Percentiles rank a stretch among this genome's conserved stretches.
phyloP scores from a whole-genome alignment of 2,797 vertebrate genomes.

The Karalla daura region DNA sequence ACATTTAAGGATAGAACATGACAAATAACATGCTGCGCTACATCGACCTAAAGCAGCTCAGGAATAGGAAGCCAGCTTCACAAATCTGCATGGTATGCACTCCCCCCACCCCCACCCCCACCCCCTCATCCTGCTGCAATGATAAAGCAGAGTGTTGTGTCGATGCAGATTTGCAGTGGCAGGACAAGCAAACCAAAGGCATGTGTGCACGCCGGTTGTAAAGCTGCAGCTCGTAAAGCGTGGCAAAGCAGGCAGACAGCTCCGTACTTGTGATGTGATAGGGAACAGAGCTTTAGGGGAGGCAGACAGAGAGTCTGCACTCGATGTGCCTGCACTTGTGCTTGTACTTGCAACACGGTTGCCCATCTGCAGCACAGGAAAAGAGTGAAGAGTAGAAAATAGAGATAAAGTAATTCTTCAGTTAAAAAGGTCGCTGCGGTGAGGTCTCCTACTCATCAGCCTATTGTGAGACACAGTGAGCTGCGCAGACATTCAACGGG shows the following conservation, averaged over 20 bases:
- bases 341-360: slow-evolving; percentile 89
- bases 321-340: slow-evolving; percentile 86
- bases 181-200: slow-evolving; percentile 22
- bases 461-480: background rate
- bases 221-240: slow-evolving; percentile 72
- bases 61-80: slow-evolving; percentile 5
- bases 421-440: background rate
- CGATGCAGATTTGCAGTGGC: slow-evolving; percentile 46
- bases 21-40: slow-evolving; percentile 17
- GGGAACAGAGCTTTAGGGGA: slow-evolving; percentile 94
- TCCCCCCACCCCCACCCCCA: too few species aligned
- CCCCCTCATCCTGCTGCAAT: background rate
- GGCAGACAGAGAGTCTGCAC: slow-evolving; percentile 92
- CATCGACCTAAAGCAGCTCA: background rate
- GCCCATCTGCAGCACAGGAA: slow-evolving; percentile 95
- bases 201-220: slow-evolving; percentile 73
- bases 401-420: slow-evolving; percentile 72
- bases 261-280: slow-evolving; percentile 94
- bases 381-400: slow-evolving; percentile 86
- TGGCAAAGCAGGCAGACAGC: slow-evolving; percentile 41
- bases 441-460: background rate
- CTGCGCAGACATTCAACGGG: slow-evolving; percentile 2
- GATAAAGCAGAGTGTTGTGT: background rate
- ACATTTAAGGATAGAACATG: slow-evolving; percentile 25
- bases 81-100: slow-evolving; percentile 45